These are phyloP conservation scores for Drosophila anomelani DNA, from an alignment of 2,888 invertebrate genomes.

Conservation along the genomic window DNA sequence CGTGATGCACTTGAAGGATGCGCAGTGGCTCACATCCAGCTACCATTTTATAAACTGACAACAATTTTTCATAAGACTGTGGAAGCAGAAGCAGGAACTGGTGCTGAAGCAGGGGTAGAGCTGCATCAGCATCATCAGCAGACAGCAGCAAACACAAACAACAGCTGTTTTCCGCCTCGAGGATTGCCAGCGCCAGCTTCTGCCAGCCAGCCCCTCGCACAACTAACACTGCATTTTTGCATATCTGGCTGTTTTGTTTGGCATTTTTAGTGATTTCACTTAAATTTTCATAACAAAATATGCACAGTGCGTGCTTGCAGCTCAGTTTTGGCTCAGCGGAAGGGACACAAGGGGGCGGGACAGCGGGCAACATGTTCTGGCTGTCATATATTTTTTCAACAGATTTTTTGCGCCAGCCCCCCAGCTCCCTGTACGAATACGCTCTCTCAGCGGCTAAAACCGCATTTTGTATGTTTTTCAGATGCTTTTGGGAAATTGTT, in stretches of 20 bases:
- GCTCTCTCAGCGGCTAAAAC: slow-evolving; percentile 65
- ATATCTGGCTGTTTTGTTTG: slow-evolving; percentile 70
- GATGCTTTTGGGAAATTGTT: slow-evolving; percentile 68
- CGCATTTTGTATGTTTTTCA: slow-evolving; percentile 76
- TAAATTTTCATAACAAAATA: slow-evolving; percentile 81
- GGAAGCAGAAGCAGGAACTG: slow-evolving; percentile 25
- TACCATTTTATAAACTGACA: slow-evolving; percentile 76
- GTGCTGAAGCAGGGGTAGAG: neutral
- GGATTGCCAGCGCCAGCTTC: slow-evolving; percentile 26
- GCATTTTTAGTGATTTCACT: slow-evolving; percentile 82
- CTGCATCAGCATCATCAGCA: slow-evolving; percentile 32
- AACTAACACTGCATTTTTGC: slow-evolving; percentile 51
- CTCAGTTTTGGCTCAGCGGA: slow-evolving; percentile 46
- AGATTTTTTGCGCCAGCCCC: slow-evolving; percentile 45
- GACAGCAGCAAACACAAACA: slow-evolving; percentile 37
- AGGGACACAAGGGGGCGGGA: neutral
- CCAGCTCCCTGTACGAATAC: slow-evolving; percentile 48
- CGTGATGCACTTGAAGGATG: slow-evolving; percentile 56
- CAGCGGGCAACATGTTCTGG: slow-evolving; percentile 48
- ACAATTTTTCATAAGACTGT: slow-evolving; percentile 65
- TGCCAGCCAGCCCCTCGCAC: slow-evolving; percentile 2
- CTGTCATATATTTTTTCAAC: slow-evolving; percentile 74
- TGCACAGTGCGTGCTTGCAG: slow-evolving; percentile 72
- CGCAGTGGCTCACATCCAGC: slow-evolving; percentile 58
- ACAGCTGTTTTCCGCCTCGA: slow-evolving; percentile 49